phyloP scores from a whole-genome alignment of 2,888 invertebrate species.

The Pammene fasciana region DNA sequence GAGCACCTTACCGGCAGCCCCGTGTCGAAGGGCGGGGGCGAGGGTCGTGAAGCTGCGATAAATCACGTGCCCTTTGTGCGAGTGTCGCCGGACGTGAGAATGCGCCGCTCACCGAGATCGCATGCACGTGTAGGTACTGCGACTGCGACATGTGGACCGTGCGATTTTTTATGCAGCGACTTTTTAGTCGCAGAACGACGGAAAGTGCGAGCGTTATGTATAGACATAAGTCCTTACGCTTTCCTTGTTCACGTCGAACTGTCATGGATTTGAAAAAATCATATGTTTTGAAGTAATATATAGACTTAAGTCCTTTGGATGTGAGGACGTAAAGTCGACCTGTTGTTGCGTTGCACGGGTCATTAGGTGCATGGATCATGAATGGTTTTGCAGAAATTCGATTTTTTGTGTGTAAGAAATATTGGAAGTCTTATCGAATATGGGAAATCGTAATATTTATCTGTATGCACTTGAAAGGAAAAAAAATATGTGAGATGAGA shows the following conservation, averaged over 20 bases:
- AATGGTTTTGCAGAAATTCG: conserved; percentile 1
- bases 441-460: neutral
- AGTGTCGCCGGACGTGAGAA: conserved; percentile 66
- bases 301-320: conserved; percentile 6
- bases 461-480: neutral
- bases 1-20: conserved; percentile 14
- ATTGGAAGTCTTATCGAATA: neutral
- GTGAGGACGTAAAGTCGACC: neutral
- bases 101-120: conserved; percentile 56
- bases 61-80: conserved; percentile 47
- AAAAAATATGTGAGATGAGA: neutral
- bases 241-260: neutral
- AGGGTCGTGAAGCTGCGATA: conserved; percentile 45
- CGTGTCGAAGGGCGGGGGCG: conserved; percentile 44
- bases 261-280: neutral
- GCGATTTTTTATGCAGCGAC: conserved; percentile 50
- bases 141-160: conserved; percentile 48
- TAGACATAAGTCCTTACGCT: neutral
- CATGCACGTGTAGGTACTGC: conserved; percentile 62
- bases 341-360: conserved; percentile 21
- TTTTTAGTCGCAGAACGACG: conserved; percentile 3
- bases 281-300: neutral
- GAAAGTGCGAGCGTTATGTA: neutral
- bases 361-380: conserved; percentile 14
- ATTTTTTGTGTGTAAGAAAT: neutral